phyloP scores from a whole-genome alignment of 1,140 invertebrate species.

The Schlechtendalia chinensis region DNA sequence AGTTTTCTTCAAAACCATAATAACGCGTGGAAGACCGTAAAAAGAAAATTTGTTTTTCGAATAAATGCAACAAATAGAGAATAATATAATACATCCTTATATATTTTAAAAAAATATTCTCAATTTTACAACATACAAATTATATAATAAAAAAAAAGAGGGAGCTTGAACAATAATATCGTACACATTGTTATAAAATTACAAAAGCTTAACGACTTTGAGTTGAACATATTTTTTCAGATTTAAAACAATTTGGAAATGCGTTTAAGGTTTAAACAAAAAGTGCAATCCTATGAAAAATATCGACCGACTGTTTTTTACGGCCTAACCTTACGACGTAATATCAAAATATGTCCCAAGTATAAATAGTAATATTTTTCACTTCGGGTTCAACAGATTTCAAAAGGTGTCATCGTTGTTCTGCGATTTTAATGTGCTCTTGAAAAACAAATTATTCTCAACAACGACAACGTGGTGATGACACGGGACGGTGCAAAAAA shows the following conservation, averaged over 20 bases:
- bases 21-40: neutral
- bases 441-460: slow-evolving; percentile 18
- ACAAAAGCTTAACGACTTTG: no score
- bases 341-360: no score
- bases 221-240: no score
- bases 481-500: neutral
- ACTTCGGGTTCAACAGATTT: neutral
- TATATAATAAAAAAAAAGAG: no score
- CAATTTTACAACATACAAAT: neutral
- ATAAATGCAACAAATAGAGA: neutral
- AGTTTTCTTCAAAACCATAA: slow-evolving; percentile 2
- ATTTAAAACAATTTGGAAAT: no score
- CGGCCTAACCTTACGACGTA: no score
- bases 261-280: no score
- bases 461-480: slow-evolving; percentile 14
- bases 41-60: neutral
- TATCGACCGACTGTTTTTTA: no score
- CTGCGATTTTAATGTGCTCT: neutral
- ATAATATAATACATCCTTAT: neutral
- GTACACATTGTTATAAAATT: no score
- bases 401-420: neutral
- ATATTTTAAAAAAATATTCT: neutral
- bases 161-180: no score
- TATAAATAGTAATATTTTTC: neutral
- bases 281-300: no score